Conservation (phyloP, 2,888 invertebrate genomes). For the Phyto melanocephala region DNA sequence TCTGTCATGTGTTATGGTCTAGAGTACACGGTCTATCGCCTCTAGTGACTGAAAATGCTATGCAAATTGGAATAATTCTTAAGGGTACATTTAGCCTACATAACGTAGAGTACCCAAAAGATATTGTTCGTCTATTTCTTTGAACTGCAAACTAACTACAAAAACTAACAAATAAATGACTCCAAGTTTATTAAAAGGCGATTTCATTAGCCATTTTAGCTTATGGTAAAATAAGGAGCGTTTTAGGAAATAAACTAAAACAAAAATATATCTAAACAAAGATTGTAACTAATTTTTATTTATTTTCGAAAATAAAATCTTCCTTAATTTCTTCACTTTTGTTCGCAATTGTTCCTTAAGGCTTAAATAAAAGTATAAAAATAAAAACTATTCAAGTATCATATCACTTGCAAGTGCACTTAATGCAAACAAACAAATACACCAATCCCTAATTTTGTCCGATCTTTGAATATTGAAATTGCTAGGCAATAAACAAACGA, state of each 20-base stretch:
- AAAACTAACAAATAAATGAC: not conserved
- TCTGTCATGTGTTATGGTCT: too few relatives aligned
- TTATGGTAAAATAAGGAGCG: constrained; percentile 40
- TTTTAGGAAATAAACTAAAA: not conserved
- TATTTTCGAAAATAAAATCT: constrained; percentile 9
- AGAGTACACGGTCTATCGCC: too few relatives aligned
- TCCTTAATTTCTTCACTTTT: not conserved
- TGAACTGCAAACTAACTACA: too few relatives aligned
- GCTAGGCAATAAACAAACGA: not conserved
- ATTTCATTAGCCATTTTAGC: constrained; percentile 9
- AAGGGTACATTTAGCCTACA: too few relatives aligned
- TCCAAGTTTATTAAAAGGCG: not conserved
- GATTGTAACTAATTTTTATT: constrained; percentile 7
- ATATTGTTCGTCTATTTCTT: too few relatives aligned
- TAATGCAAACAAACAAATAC: constrained; percentile 2
- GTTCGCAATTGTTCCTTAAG: not conserved
- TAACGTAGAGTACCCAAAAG: too few relatives aligned
- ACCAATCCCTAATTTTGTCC: constrained; percentile 53
- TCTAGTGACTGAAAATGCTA: too few relatives aligned
- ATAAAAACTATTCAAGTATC: not conserved
- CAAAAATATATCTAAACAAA: not conserved
- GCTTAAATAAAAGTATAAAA: not conserved
- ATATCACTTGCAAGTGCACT: not conserved
- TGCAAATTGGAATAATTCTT: too few relatives aligned
- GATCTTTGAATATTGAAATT: constrained; percentile 39